Conservation (phyloP, 2,797 vertebrate genomes). For the Hoplostethus atlanticus region DNA sequence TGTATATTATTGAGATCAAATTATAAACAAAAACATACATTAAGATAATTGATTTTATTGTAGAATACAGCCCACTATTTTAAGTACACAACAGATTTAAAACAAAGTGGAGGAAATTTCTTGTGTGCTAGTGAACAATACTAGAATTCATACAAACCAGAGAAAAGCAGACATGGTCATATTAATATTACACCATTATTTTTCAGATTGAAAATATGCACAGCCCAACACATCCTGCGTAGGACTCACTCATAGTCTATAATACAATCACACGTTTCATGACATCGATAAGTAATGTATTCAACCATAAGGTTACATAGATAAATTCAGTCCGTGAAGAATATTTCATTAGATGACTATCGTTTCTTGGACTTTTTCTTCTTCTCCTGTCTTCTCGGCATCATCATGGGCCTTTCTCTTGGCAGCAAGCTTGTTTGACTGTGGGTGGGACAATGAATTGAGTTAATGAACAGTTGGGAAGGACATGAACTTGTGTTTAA, state of each 20-base stretch:
- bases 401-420: conserved; percentile 95
- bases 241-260: conserved; percentile 1
- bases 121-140: conserved; percentile 9
- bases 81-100: conserved; percentile 29
- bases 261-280: conserved; percentile 23
- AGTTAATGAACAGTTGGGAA: conserved; percentile 56
- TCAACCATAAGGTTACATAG: conserved; percentile 26
- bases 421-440: conserved; percentile 94
- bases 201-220: conserved; percentile 22
- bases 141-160: conserved; percentile 41
- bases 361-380: conserved; percentile 86
- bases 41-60: conserved; percentile 39
- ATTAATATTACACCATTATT: conserved; percentile 47
- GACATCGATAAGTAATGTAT: conserved; percentile 16
- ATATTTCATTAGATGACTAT: background rate
- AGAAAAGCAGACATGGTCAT: conserved; percentile 1
- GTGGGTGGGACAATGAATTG: conserved; percentile 35
- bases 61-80: conserved; percentile 42
- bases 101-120: conserved; percentile 35
- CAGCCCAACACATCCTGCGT: conserved; percentile 3
- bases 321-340: conserved; percentile 41
- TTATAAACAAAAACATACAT: background rate
- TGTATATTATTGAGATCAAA: conserved; percentile 4
- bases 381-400: conserved; percentile 83
- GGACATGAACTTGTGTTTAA: conserved; percentile 10